These are phyloP conservation scores for Sympetrum striolatum DNA, from an alignment of 2,888 invertebrate species.

Conservation along the genomic window DNA sequence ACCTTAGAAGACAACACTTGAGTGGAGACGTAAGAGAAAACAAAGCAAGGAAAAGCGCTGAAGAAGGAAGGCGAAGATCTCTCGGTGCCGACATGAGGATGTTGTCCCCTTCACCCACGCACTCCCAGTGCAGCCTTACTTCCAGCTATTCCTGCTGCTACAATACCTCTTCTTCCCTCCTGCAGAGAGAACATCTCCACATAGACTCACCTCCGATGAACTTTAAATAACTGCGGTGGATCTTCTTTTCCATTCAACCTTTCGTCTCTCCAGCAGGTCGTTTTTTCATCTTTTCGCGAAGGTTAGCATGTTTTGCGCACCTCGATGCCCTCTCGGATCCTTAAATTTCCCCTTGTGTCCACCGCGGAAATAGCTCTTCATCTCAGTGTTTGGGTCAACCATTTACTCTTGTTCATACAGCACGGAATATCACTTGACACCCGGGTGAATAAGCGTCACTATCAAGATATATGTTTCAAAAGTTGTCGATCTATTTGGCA, in stretches of 20 bases:
- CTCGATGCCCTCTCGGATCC: background rate
- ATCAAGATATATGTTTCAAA: too few species aligned
- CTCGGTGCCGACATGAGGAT: background rate
- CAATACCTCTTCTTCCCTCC: background rate
- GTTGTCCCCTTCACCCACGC: background rate
- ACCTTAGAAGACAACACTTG: background rate
- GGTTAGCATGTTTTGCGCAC: background rate
- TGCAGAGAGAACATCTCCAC: background rate
- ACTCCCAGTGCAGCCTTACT: background rate
- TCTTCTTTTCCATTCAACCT: background rate
- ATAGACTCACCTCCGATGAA: background rate
- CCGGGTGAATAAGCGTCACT: too few species aligned
- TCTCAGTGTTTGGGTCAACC: background rate
- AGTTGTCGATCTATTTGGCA: too few species aligned
- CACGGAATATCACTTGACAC: too few species aligned
- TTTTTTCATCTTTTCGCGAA: background rate
- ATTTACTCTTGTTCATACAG: background rate
- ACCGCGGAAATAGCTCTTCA: background rate
- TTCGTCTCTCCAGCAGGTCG: background rate
- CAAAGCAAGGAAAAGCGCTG: background rate
- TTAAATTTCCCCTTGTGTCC: background rate
- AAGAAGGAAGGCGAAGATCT: background rate
- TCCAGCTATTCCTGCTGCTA: background rate
- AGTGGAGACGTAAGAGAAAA: background rate
- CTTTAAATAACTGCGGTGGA: background rate